Conservation (phyloP, 2,888 invertebrate genomes). For the Eutolmus rufibarbis region DNA sequence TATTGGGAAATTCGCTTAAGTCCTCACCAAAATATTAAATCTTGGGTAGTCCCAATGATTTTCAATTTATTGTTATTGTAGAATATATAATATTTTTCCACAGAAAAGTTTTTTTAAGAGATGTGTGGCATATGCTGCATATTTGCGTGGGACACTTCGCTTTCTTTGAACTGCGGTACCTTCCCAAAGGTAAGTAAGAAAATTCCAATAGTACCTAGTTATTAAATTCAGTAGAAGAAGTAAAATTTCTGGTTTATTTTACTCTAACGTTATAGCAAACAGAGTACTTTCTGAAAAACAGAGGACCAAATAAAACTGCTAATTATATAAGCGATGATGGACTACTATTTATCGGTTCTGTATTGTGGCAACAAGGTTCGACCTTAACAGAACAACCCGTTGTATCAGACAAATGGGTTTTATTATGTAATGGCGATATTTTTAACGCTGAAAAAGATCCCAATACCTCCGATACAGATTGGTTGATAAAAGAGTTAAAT, state of each 20-base stretch:
- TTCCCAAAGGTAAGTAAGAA: neutral
- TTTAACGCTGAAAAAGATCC: constrained; percentile 67
- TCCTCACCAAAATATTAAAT: no score
- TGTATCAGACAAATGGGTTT: constrained; percentile 67
- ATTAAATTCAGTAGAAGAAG: neutral
- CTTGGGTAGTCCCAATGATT: no score
- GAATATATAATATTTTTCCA: neutral
- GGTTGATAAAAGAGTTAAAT: constrained; percentile 63
- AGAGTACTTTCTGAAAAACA: constrained; percentile 45
- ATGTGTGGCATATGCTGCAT: neutral
- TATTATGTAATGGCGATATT: constrained; percentile 91
- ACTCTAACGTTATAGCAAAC: neutral
- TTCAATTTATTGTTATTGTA: no score
- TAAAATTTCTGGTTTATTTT: neutral
- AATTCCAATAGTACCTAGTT: neutral
- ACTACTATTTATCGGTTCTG: constrained; percentile 63
- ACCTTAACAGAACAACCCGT: constrained; percentile 73
- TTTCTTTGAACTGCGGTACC: neutral
- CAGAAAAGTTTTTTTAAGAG: neutral
- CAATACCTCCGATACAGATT: constrained; percentile 65
- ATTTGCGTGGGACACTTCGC: neutral
- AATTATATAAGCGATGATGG: constrained; percentile 40
- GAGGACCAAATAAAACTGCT: constrained; percentile 51
- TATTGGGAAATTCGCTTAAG: no score
- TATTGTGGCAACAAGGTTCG: constrained; percentile 86